Evolutionary conservation across 1,140 invertebrate species (phyloP).

Genomic region (Zelostemma sp.): DNA sequence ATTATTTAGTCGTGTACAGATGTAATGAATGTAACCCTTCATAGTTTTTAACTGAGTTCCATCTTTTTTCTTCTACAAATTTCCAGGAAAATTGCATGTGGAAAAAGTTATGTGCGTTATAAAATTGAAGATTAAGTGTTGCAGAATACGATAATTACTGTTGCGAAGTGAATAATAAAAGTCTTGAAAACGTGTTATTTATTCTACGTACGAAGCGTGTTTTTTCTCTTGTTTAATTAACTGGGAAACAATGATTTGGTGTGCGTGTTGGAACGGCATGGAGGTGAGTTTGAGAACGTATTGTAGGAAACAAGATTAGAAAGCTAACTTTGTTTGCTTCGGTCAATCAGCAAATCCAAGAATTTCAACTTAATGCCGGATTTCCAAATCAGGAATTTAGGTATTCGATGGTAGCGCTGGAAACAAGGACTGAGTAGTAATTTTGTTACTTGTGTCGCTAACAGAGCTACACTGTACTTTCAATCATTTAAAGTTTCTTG

Average conservation of each 20-base stretch:
- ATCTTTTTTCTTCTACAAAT: background rate
- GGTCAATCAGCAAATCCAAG: slow-evolving; percentile 60
- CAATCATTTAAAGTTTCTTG: slow-evolving; percentile 20
- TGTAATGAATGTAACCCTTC: slow-evolving; percentile 15
- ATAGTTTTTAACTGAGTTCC: slow-evolving; percentile 30
- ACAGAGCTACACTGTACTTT: no score
- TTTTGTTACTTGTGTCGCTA: no score
- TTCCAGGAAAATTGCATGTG: background rate
- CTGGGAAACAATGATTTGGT: slow-evolving; percentile 50
- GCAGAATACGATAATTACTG: no score
- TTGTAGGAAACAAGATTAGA: slow-evolving; percentile 62
- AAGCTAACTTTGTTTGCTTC: slow-evolving; percentile 62
- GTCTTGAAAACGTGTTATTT: no score
- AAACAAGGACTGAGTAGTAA: slow-evolving; percentile 20
- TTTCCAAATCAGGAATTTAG: slow-evolving; percentile 33
- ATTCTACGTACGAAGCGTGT: slow-evolving; percentile 57
- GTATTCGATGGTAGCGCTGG: slow-evolving; percentile 17
- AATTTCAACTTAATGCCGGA: slow-evolving; percentile 52
- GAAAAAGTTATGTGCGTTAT: no score
- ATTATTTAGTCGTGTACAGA: slow-evolving; percentile 13
- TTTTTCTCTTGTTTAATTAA: slow-evolving; percentile 64
- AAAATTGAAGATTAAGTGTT: no score
- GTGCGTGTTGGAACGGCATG: slow-evolving; percentile 27
- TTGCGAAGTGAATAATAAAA: no score
- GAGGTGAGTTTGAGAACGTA: slow-evolving; percentile 58